Base-by-base conservation (phyloP, 2,113 vertebrate genomes). In the Spheniscus mendiculus region DNA sequence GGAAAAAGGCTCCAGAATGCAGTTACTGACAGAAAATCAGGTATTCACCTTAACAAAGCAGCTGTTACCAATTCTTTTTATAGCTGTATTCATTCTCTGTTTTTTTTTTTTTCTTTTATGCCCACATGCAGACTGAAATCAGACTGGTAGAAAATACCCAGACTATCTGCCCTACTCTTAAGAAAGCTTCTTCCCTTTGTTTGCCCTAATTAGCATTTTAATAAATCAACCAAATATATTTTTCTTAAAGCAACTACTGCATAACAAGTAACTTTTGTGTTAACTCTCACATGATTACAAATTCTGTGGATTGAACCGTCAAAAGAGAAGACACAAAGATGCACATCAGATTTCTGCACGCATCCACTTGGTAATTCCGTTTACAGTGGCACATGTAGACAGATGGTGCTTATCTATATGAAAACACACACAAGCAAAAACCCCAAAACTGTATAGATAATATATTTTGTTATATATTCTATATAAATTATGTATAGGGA, bases 201-300 rank as follows among this genome's bases (percentile, higher is more conserved):
- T 89, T 87, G 45, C 22, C 42, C n/a, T 67, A 45, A 94, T 58
- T 36, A 82, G 69, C 70, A 91, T 89, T 87, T 95, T 88, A 93
- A 93, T 47, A 63, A 81, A 94, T 14, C 8, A 4, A 44, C 12
- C 59, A 61, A 30, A 45, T 16, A 6, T 25, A 19, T 77, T 77
- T 73, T 27, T 49, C 45, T 66, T 93, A 82, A 73, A 81, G n/a
- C 88, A 55, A 12, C 34, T 22, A 58, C 26, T 63, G 61, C 45
- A 40, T 80, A 45, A 76, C 30, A 21, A 85, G 67, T 14, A 61
- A 34, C 42, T 67, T 87, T 9, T 32, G n/a, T 56, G 61, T 61
- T 47, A 62, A 23, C 32, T 62, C 44, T 49, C 53, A 22, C 20
- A 9, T 1, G 10, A 12, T 8, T 62, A 58, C 25, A 87, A 70